These are phyloP conservation scores for Suricata suricatta DNA, from an alignment of 2,113 vertebrate species.

Conservation along the genomic window DNA sequence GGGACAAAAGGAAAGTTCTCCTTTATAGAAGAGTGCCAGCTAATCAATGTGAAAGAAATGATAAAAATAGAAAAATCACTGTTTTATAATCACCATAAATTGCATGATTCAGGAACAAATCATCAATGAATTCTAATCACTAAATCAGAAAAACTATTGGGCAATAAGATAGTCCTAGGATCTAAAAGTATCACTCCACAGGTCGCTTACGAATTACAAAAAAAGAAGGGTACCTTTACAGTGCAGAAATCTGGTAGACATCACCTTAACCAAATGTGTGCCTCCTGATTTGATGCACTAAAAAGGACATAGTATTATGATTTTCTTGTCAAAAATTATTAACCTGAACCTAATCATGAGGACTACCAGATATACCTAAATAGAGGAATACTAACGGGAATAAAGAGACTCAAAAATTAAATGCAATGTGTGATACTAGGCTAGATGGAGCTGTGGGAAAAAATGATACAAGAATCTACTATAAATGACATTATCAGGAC, in stretches of 20 bases:
- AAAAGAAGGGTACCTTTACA: background rate
- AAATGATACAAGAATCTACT: background rate
- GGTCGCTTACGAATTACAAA: background rate
- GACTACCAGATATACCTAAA: background rate
- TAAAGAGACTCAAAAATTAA: constrained; percentile 21
- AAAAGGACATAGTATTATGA: background rate
- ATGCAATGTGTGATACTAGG: background rate
- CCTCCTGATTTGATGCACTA: background rate
- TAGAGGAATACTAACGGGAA: background rate
- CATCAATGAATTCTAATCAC: background rate
- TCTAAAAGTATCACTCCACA: background rate
- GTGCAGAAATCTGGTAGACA: background rate
- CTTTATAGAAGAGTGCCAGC: constrained; percentile 10
- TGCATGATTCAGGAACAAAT: background rate
- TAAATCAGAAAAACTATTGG: background rate
- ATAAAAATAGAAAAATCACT: constrained; percentile 10
- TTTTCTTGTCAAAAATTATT: background rate
- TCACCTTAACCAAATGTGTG: background rate
- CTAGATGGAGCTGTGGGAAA: background rate
- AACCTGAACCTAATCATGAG: background rate
- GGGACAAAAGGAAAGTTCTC: background rate
- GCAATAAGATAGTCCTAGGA: background rate
- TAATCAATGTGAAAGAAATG: constrained; percentile 16
- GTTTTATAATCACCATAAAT: background rate
- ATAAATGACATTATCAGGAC: background rate